Evolutionary conservation across 2,797 vertebrate species (phyloP).

Genomic region (Ctenopoma kingsleyae): DNA sequence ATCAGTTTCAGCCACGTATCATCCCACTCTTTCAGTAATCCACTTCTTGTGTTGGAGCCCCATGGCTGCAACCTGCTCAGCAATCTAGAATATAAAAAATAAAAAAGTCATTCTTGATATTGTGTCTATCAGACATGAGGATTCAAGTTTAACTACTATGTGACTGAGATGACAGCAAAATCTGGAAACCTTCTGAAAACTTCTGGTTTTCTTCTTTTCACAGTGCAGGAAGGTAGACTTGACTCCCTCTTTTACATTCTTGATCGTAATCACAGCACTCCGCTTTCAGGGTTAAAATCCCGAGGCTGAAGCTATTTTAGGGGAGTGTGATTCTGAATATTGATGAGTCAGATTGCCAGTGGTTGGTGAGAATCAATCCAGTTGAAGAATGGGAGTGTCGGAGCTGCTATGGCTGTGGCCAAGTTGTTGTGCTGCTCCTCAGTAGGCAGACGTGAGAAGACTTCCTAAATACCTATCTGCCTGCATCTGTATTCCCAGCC

Average conservation of each 20-base stretch:
- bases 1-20: not conserved
- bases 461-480: constrained; percentile 46
- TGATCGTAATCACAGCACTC: constrained; percentile 15
- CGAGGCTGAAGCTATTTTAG: constrained; percentile 66
- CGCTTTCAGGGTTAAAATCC: constrained; percentile 57
- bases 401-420: constrained; percentile 60
- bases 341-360: constrained; percentile 74
- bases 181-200: not conserved
- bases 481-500: constrained; percentile 70
- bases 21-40: not conserved
- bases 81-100: not conserved
- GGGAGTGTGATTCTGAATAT: constrained; percentile 69
- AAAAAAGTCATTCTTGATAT: not conserved
- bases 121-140: not conserved
- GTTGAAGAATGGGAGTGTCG: constrained; percentile 75
- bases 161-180: not conserved
- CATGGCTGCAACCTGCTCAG: constrained; percentile 2
- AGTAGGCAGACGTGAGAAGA: constrained; percentile 69
- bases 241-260: not conserved
- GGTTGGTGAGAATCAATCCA: constrained; percentile 77
- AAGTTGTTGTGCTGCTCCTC: constrained; percentile 69
- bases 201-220: not conserved
- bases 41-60: not conserved
- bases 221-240: not conserved
- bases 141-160: not conserved